Evolutionary conservation across 2,888 invertebrate genomes (phyloP), one percentile per base, ranked within the genome.

Genomic region (Megalurothrips usitatus): DNA sequence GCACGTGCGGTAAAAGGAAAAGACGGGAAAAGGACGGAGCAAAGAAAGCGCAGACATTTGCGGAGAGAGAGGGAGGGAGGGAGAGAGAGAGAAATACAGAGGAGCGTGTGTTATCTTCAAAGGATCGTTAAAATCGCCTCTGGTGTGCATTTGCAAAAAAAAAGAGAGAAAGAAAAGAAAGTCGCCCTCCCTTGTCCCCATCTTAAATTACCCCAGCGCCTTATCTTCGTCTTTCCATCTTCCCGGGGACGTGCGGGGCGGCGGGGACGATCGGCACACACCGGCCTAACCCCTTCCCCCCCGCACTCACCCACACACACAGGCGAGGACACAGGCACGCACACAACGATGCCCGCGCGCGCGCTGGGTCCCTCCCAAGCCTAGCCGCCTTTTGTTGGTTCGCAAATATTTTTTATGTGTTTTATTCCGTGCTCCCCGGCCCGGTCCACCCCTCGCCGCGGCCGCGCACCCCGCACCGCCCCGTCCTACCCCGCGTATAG

Each of bases 341-440:
- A 23, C 68, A 23, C 68, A 11, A 23, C 68, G 68, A 75, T 10
- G 68, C 23, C 68, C 23, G 58, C 58, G 19, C 17, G 58, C 14
- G 19, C 52, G 1, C 52, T 4, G 34, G 34, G 34, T 43, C 34
- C 6, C 34, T 43, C 34, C 34, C 34, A 6, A n/a, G 58, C 14
- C 58, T 1, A 19, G 58, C 14, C 14, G 58, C 58, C 58, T 26
- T 75, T 75, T 75, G 68, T 75, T 75, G 68, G 26, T 75, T 23
- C 23, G 68, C 68, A 75, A 75, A 75, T 75, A 75, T 75, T 75
- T 75, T 75, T 75, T 75, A 75, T 75, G 68, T 75, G 68, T 75
- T 75, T 75, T 75, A 75, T 26, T 75, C 26, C 23, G 23, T 58
- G 68, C 26, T 23, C 68, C 68, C 23, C 26, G 26, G 12, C 23